Conservation (phyloP, 2,113 vertebrate genomes). For the Pandion haliaetus region DNA sequence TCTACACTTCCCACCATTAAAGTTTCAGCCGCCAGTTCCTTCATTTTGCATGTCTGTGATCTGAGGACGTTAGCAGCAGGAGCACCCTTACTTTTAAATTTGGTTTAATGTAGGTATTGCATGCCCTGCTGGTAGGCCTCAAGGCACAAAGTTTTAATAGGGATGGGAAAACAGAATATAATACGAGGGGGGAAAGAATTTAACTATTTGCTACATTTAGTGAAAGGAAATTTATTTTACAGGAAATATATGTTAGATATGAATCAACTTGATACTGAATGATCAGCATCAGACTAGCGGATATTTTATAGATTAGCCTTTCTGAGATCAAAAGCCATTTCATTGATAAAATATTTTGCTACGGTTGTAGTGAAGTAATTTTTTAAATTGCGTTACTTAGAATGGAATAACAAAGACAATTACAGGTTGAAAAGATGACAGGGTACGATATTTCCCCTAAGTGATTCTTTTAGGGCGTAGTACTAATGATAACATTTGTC, state of each 20-base stretch:
- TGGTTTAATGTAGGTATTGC: slow-evolving; percentile 79
- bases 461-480: background rate
- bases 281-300: background rate
- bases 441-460: background rate
- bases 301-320: background rate
- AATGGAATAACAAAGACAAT: background rate
- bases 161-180: slow-evolving; percentile 63
- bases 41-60: slow-evolving; percentile 81
- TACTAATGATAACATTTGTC: background rate
- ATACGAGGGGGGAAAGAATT: background rate
- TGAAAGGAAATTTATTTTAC: background rate
- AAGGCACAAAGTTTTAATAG: slow-evolving; percentile 76
- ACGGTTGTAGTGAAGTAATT: background rate
- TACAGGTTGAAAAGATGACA: background rate
- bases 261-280: background rate
- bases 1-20: slow-evolving; percentile 72
- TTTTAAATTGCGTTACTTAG: background rate
- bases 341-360: background rate
- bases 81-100: slow-evolving; percentile 82
- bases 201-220: slow-evolving; percentile 56
- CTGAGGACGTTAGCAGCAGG: slow-evolving; percentile 78
- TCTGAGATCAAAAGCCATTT: background rate
- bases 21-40: slow-evolving; percentile 79
- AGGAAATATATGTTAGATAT: background rate
- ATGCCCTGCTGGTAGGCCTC: slow-evolving; percentile 80